phyloP scores from a whole-genome alignment of 2,888 invertebrate species.

The Odontocolon sp. region DNA sequence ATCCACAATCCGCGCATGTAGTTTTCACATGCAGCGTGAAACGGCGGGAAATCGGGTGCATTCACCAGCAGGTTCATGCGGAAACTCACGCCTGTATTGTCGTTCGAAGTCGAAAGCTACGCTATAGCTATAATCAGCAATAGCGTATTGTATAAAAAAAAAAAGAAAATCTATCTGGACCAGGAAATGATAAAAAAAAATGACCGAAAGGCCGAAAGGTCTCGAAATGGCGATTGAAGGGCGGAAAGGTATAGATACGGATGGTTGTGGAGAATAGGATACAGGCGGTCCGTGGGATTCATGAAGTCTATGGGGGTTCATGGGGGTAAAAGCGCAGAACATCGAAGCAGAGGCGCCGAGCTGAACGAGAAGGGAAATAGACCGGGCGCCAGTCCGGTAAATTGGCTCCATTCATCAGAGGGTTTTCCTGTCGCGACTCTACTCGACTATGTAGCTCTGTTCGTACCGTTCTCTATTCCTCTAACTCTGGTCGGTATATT shows the following conservation, averaged over 20 bases:
- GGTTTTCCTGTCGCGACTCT: constrained; percentile 60
- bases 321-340: constrained; percentile 34
- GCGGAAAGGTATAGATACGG: constrained; percentile 17
- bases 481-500: constrained; percentile 35
- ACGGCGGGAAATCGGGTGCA: constrained; percentile 18
- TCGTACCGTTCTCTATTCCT: constrained; percentile 54
- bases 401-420: constrained; percentile 75
- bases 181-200: neutral
- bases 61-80: neutral
- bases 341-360: constrained; percentile 47
- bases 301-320: constrained; percentile 42
- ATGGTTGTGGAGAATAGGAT: constrained; percentile 20
- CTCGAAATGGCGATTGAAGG: constrained; percentile 53
- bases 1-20: too few species aligned
- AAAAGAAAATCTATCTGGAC: neutral
- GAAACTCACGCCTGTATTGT: constrained; percentile 1
- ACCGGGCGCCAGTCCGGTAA: constrained; percentile 72
- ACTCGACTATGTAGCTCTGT: too few species aligned
- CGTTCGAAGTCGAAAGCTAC: neutral
- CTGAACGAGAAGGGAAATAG: constrained; percentile 63
- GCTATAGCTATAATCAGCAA: too few species aligned
- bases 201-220: constrained; percentile 30
- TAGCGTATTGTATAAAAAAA: neutral
- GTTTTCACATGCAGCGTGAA: constrained; percentile 11
- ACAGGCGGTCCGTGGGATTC: constrained; percentile 32